These are phyloP conservation scores for Macroglossus sobrinus DNA, from an alignment of 2,113 vertebrate genomes.

Conservation along the genomic window DNA sequence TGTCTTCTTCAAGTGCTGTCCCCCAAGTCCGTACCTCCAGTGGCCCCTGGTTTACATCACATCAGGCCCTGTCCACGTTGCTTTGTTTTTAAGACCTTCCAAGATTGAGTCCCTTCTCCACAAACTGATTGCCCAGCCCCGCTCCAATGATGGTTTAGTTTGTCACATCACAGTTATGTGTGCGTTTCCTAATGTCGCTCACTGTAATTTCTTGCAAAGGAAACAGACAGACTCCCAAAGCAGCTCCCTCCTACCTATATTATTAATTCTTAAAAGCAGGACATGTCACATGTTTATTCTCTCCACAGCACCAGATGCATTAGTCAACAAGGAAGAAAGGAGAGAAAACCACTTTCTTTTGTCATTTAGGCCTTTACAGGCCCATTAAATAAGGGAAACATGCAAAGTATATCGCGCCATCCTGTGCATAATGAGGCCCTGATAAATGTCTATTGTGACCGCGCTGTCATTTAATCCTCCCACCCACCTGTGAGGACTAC, in stretches of 20 bases:
- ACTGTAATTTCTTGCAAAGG: neutral
- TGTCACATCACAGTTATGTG: neutral
- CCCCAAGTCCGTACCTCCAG: neutral
- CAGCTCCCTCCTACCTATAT: neutral
- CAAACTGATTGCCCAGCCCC: neutral
- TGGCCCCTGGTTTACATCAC: neutral
- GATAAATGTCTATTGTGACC: neutral
- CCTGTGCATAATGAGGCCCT: neutral
- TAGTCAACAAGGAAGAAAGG: neutral
- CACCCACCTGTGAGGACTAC: neutral
- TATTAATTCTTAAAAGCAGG: neutral
- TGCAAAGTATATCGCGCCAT: neutral
- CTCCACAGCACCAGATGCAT: neutral
- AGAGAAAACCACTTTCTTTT: neutral
- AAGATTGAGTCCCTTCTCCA: neutral
- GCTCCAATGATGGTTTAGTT: neutral
- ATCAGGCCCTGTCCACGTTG: neutral
- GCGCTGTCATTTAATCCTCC: neutral
- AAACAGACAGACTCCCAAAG: neutral
- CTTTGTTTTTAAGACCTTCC: neutral
- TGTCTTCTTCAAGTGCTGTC: neutral
- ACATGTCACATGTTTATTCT: neutral
- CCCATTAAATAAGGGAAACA: neutral
- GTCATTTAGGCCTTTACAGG: neutral
- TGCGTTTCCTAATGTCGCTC: neutral